Percentiles rank a stretch among this genome's conserved stretches.
Evolutionary conservation across 2,888 invertebrate species (phyloP).

Genomic region (Nemotelus nigrinus): DNA sequence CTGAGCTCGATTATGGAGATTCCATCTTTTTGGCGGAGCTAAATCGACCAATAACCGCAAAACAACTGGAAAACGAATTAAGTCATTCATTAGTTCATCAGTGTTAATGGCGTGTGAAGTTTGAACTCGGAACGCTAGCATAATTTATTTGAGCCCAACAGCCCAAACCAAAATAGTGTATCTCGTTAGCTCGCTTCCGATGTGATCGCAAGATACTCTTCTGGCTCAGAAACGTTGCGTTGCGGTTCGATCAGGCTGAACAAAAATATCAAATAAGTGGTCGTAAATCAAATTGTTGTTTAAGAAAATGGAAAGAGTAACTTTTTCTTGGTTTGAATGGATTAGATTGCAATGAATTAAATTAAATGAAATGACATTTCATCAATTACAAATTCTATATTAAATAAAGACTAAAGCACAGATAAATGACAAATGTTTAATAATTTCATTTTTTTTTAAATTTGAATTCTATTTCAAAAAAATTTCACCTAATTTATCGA

Average conservation of each 20-base stretch:
- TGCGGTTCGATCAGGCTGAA: background rate
- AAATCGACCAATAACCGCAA: slow-evolving; percentile 37
- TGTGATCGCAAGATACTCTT: background rate
- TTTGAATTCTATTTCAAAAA: too few relatives aligned
- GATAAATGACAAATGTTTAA: too few relatives aligned
- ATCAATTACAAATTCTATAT: too few relatives aligned
- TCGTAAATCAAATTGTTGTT: background rate
- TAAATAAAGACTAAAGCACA: too few relatives aligned
- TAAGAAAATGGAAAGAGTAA: background rate
- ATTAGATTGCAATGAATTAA: background rate
- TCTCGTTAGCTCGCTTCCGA: slow-evolving; percentile 31
- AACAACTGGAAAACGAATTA: slow-evolving; percentile 63
- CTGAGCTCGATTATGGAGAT: background rate
- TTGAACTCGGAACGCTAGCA: background rate
- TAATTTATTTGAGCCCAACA: background rate
- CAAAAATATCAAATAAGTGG: background rate
- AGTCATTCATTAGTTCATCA: slow-evolving; percentile 59
- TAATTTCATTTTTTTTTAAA: too few relatives aligned
- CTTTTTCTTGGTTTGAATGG: background rate
- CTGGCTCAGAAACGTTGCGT: background rate
- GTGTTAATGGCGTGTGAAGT: slow-evolving; percentile 38
- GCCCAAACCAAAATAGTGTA: background rate
- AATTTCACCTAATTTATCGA: too few relatives aligned
- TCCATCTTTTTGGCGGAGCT: slow-evolving; percentile 28
- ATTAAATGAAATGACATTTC: too few relatives aligned